A percentile compares a stretch with the other conserved stretches of the same genome.
Evolutionary conservation across 2,797 vertebrate genomes (phyloP).

Genomic region (Falco cherrug): DNA sequence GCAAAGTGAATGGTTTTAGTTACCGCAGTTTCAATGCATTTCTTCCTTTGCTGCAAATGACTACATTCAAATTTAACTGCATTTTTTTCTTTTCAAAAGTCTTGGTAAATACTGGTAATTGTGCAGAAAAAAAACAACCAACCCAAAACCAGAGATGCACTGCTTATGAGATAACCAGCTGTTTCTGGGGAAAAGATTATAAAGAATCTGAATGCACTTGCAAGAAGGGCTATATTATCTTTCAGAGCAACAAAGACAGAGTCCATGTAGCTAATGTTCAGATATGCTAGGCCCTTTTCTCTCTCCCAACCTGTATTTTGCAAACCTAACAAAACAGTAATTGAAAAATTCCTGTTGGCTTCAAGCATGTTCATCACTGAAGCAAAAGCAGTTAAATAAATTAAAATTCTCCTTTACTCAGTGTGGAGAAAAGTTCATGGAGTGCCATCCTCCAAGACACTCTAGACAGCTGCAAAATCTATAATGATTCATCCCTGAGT

Average conservation of each 20-base stretch:
- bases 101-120: not conserved
- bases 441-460: not conserved
- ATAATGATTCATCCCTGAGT: not conserved
- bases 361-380: not conserved
- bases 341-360: not conserved
- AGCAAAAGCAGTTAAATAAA: not conserved
- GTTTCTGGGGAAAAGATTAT: not conserved
- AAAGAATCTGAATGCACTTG: not conserved
- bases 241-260: not conserved
- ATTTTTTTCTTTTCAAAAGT: not conserved
- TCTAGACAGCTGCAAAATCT: not conserved
- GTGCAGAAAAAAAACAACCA: not conserved
- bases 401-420: not conserved
- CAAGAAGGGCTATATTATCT: fast-evolving
- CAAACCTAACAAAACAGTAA: not conserved
- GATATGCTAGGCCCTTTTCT: not conserved
- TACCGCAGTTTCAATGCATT: not conserved
- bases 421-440: not conserved
- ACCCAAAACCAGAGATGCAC: not conserved
- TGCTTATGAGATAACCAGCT: not conserved
- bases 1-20: not conserved
- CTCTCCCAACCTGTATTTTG: not conserved
- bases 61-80: not conserved
- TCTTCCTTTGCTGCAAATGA: not conserved
- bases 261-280: too few relatives aligned